These are phyloP conservation scores for Trogon melanurus DNA, from an alignment of 2,113 vertebrate species.

Conservation along the genomic window DNA sequence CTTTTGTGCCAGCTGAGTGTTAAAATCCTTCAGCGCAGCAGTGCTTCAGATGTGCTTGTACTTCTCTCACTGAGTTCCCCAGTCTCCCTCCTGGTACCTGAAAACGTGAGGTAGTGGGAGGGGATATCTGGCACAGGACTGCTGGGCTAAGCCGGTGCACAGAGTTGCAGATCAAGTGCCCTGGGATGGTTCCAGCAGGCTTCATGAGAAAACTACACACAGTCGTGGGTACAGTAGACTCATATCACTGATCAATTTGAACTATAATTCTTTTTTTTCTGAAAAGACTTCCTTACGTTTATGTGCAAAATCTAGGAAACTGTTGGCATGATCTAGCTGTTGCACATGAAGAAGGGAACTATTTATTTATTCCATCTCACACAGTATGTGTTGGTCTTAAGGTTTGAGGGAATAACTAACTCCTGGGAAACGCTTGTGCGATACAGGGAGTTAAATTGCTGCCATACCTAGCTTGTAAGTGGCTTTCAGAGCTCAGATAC, in stretches of 20 bases:
- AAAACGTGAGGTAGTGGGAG: not conserved
- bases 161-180: not conserved
- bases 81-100: not conserved
- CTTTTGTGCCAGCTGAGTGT: not conserved
- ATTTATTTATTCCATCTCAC: not conserved
- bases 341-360: not conserved
- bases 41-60: accelerated
- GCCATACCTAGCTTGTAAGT: not conserved
- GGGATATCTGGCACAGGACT: not conserved
- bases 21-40: not conserved
- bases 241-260: not conserved
- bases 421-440: not conserved
- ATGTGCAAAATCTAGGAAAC: not conserved
- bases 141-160: not conserved
- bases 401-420: not conserved
- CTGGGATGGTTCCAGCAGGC: not conserved
- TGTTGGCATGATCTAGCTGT: not conserved
- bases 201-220: not conserved
- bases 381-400: not conserved
- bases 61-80: not conserved
- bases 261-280: not conserved
- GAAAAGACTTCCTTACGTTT: accelerated
- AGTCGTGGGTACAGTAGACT: not conserved
- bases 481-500: not conserved
- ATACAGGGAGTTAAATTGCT: not conserved